phyloP scores from a whole-genome alignment of 2,113 vertebrate species.

The Ictalurus furcatus region DNA sequence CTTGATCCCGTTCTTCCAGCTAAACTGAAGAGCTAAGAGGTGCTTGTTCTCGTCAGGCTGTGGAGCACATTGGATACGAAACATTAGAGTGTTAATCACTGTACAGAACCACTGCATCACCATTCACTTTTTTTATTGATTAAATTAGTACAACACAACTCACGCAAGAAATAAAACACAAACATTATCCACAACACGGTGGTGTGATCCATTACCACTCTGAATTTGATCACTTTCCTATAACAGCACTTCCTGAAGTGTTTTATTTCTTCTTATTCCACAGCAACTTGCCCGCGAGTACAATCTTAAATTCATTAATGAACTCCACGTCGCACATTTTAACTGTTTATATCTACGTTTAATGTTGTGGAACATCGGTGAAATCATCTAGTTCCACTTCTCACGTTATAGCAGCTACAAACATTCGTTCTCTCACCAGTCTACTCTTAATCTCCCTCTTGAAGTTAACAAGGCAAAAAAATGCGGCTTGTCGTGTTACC shows the following conservation, averaged over 20 bases:
- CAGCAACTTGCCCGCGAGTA: not conserved
- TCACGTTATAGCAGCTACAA: not conserved
- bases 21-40: constrained; percentile 78
- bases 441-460: not conserved
- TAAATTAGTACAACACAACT: not conserved
- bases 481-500: not conserved
- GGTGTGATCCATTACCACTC: not conserved
- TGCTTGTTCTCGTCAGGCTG: constrained; percentile 79
- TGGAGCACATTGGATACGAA: not conserved
- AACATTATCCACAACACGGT: not conserved
- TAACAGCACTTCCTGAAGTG: not conserved
- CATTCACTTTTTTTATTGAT: not conserved
- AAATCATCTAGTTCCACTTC: not conserved
- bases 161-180: not conserved
- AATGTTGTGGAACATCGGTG: not conserved
- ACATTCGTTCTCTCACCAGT: not conserved
- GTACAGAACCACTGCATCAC: not conserved
- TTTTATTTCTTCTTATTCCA: not conserved
- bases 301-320: not conserved
- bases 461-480: not conserved
- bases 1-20: constrained; percentile 80
- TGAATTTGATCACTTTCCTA: not conserved
- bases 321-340: not conserved
- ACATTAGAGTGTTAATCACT: not conserved
- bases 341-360: not conserved